These are phyloP conservation scores for Dryobates pubescens DNA, from an alignment of 2,797 vertebrate genomes.

Conservation along the genomic window DNA sequence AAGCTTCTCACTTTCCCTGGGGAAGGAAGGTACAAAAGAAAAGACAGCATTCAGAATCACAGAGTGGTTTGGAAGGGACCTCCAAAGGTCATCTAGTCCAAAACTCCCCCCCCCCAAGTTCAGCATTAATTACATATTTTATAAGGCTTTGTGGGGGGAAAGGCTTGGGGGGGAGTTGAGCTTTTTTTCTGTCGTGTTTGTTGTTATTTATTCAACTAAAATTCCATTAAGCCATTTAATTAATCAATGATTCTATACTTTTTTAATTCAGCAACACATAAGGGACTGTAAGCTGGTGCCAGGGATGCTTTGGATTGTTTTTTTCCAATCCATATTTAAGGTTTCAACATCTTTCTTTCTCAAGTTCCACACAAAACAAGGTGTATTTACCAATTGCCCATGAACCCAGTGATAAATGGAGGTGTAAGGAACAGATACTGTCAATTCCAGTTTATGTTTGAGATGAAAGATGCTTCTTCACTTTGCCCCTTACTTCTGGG, in stretches of 20 bases:
- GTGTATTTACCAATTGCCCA: background rate
- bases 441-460: background rate
- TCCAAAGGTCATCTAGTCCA: too few relatives aligned
- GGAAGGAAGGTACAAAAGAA: background rate
- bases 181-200: fast-evolving
- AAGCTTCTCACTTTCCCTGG: slow-evolving; percentile 95
- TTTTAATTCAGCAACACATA: fast-evolving
- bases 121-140: background rate
- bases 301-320: background rate
- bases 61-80: too few relatives aligned
- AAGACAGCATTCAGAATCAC: background rate
- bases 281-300: background rate
- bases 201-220: background rate
- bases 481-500: background rate
- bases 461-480: background rate
- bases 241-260: fast-evolving
- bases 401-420: background rate
- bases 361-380: background rate
- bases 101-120: too few relatives aligned
- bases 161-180: background rate
- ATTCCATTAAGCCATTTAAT: background rate
- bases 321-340: background rate
- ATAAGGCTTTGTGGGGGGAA: fast-evolving
- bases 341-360: background rate
- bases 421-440: background rate